A percentile compares a stretch with the other conserved stretches of the same genome.
These are phyloP conservation scores for Syrista parreyssii DNA, from an alignment of 2,888 invertebrate species.

Conservation along the genomic window DNA sequence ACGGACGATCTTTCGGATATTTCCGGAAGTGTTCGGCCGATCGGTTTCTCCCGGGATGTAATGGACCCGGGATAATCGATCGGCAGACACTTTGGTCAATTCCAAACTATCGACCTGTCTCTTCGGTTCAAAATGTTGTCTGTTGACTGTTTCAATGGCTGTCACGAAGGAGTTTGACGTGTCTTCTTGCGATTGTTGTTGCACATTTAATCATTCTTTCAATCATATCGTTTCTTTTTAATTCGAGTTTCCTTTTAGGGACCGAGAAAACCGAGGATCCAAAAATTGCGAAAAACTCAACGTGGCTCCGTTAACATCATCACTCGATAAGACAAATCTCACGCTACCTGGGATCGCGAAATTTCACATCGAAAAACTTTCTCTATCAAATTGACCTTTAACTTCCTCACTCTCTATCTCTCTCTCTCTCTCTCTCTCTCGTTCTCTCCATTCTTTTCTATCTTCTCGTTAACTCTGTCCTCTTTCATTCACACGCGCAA, in stretches of 20 bases:
- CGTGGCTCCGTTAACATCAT: conserved; percentile 3
- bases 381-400: conserved; percentile 13
- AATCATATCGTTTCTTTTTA: conserved; percentile 16
- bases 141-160: conserved; percentile 53
- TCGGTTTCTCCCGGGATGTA: neutral
- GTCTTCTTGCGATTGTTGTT: conserved; percentile 42
- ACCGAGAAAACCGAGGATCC: conserved; percentile 35
- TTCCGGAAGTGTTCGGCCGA: neutral
- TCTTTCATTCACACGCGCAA: neutral
- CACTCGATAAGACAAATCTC: neutral
- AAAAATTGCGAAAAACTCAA: conserved; percentile 5
- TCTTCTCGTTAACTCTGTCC: neutral
- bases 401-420: conserved; percentile 6
- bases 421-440: neutral
- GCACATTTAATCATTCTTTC: conserved; percentile 25
- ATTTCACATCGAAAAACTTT: conserved; percentile 19
- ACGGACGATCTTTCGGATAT: conserved; percentile 27
- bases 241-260: conserved; percentile 36
- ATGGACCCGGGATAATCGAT: neutral
- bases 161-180: conserved; percentile 58
- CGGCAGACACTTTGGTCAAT: neutral
- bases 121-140: conserved; percentile 45
- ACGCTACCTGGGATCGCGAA: conserved; percentile 26
- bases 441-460: neutral
- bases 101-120: neutral